Base-by-base conservation (phyloP, 2,797 vertebrate species). In the Alca torda region DNA sequence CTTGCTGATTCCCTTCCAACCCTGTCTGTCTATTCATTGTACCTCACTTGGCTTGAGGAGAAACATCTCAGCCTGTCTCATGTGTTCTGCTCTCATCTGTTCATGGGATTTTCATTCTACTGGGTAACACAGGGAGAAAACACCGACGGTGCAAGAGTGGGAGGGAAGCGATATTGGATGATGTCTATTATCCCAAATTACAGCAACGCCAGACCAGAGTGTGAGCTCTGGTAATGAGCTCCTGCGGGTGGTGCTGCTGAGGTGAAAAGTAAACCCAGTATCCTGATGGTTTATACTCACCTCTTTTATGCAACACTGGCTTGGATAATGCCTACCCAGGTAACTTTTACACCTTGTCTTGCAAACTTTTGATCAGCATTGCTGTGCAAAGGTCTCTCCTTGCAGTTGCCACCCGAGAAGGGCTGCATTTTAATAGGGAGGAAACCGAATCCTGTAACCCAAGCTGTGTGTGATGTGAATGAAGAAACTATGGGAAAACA, bases 381-480 rank as follows among this genome's bases (percentile, higher is more conserved):
- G 39, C 56, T 89, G 35, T 26, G 11, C 46, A 73, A 81, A 94
- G 21, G 26, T 76, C 37, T 90, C 31, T 88, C 15, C 33, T 93
- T 92, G 67, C 61, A 56, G n/a, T 82, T 89, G 87, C 68, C 67
- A 84, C 51, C 60, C 25, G 73, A 31, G 48, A 77, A 84, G 63
- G 25, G 14, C 39, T 85, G 50, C 37, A 77, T 93, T 91, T 89
- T 77, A 80, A 35, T 21, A 25, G 21, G 43, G 56, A 67, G n/a
- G 78, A 94, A 91, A 94, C 41, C 30, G 48, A 88, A 60, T 85
- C 64, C 69, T 53, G 87, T 83, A 95, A 92, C 51, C 48, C 30
- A 92, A 89, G 39, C 48, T 82, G 24, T 45, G 26, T 73, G 68
- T 94, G 87, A 64, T 70, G 87, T 53, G 75, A 83, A 70, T 86